Base-by-base conservation (phyloP, 1,140 invertebrate genomes). In the Pantala flavescens region DNA sequence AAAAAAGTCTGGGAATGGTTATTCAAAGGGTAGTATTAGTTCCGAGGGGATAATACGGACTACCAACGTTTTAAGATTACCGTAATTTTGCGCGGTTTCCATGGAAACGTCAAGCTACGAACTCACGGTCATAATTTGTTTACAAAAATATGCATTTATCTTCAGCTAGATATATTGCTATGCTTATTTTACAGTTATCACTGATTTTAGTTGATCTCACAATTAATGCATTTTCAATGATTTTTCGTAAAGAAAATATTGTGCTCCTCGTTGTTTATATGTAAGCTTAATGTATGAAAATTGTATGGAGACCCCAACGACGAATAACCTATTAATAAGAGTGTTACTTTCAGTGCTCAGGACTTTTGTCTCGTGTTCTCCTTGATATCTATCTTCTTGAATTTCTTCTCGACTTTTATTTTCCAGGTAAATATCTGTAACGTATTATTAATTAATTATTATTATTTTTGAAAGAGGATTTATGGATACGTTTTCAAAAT, bases 371-470 rank as follows among this genome's bases (percentile, higher is more conserved):
- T 90, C 3, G 86, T 91, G 49, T 81, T 89, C 36, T 86, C 89
- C 9, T 82, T 91, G 71, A 86, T 88, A 0, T 80, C 87, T 49
- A 84, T 91, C 73, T 80, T 90, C 21, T 84, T 90, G 74, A 88
- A 87, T 73, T 87, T 91, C 74, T 90, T 91, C 79, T 88, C 89
- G 7, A 91, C 90, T 10, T 91, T 90, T 79, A 84, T 90, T 76
- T 91, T 91, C 82, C 89, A 91, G 84, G 90, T 91, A 83, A 86
- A 79, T 79, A 73, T 74, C 70, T 24, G 24, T 70, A 74, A 74
- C 73, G 74, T 74, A 70, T 19, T 71, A 23, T 21, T 23, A 24
- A 36, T 72, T 63, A 76, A 76, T 78, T 72, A 78, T 73, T 5
- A 36, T 5, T 36, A 36, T 5, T 5, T 9, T 36, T 36, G 9